Evolutionary conservation across 2,888 invertebrate species (phyloP), one percentile per base, ranked within the genome.

Genomic region (Caenorhabditis sp.): DNA sequence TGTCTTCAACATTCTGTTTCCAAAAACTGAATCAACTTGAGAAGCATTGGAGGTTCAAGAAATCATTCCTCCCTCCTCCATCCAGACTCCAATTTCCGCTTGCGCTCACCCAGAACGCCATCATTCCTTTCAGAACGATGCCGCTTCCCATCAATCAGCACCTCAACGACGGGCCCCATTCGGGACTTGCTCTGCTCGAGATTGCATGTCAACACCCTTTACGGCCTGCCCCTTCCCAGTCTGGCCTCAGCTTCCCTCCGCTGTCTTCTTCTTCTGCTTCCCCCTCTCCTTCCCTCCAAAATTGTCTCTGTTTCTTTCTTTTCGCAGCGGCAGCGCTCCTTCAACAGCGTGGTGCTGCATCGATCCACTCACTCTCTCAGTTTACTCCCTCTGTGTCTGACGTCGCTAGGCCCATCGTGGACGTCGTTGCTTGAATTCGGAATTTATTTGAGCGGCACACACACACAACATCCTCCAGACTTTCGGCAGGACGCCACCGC

Each of bases 121-220:
- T 56, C 20, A 15, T 32, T 26, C 22, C 55, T 22, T 56, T 35
- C 32, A 32, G 56, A 56, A 56, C 28, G n/a, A 32, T 15, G 32
- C 6, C 47, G 56, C 28, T 18, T 44, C 40, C 55, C 51, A 67
- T 67, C 67, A 67, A 55, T 69, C 68, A 58, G 44, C 68, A 56
- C 47, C 58, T 56, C 56, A 18, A 32, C 56, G 56, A 32, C 18
- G 28, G 32, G 47, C 18, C 20, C 56, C 32, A 56, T 35, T 56
- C 56, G 35, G 32, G 56, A 32, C 32, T 32, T 8, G 13, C 32
- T 32, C 56, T 20, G 18, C 56, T n/a, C 60, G 56, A 74, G 67
- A 74, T 76, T 76, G 76, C 65, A 64, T 78, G 68, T 76, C 78
- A 74, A 74, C 74, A 74, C 74, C 65, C 64, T 78, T 60, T 47